These are phyloP conservation scores for Sesia bembeciformis DNA, from an alignment of 2,888 invertebrate species.

Conservation along the genomic window DNA sequence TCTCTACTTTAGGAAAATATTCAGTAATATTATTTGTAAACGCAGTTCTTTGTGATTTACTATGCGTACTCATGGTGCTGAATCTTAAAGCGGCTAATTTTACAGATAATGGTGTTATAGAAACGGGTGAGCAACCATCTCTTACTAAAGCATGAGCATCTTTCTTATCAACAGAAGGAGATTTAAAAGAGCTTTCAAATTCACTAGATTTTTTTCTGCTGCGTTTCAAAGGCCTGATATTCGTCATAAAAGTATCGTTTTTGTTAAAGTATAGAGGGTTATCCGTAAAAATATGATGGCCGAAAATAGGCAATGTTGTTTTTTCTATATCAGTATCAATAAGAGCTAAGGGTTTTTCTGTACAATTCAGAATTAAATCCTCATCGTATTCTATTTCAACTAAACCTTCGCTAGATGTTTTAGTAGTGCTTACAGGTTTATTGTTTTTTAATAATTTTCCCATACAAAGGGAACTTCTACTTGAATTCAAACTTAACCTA, in stretches of 20 bases:
- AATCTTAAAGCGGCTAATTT: slow-evolving; percentile 75
- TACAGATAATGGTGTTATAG: slow-evolving; percentile 75
- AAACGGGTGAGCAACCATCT: slow-evolving; percentile 63
- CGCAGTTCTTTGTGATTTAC: slow-evolving; percentile 38
- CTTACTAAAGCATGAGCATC: slow-evolving; percentile 53
- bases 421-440: slow-evolving; percentile 49
- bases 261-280: slow-evolving; percentile 69
- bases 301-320: slow-evolving; percentile 65
- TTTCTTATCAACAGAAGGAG: slow-evolving; percentile 58
- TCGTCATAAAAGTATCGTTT: slow-evolving; percentile 36
- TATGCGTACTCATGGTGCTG: slow-evolving; percentile 63
- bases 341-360: slow-evolving; percentile 44
- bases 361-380: slow-evolving; percentile 54
- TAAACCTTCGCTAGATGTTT: slow-evolving; percentile 59
- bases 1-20: slow-evolving; percentile 67
- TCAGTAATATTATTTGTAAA: slow-evolving; percentile 59
- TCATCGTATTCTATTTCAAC: slow-evolving; percentile 75
- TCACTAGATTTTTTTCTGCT: slow-evolving; percentile 63
- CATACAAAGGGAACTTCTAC: slow-evolving; percentile 37
- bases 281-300: slow-evolving; percentile 62
- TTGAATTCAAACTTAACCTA: slow-evolving; percentile 40
- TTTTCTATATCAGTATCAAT: slow-evolving; percentile 37
- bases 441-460: slow-evolving; percentile 23
- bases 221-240: slow-evolving; percentile 55
- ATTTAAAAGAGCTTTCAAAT: slow-evolving; percentile 62